These are phyloP conservation scores for Typhlichthys subterraneus DNA, from an alignment of 2,797 vertebrate genomes.

Conservation along the genomic window DNA sequence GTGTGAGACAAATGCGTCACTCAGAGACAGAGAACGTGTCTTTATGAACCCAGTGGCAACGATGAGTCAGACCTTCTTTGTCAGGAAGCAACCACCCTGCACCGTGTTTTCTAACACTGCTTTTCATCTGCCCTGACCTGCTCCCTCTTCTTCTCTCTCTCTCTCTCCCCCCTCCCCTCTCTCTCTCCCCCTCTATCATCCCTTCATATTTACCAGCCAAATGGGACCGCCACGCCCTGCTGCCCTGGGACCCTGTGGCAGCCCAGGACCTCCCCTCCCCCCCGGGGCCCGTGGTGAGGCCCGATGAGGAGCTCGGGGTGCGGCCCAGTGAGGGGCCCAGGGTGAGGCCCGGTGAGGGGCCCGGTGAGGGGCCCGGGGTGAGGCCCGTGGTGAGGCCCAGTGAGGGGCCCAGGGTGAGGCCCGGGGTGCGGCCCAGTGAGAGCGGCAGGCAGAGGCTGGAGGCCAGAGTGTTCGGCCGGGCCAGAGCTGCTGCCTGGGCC, in stretches of 20 bases:
- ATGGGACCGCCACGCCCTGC: constrained; percentile 45
- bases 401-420: constrained; percentile 14
- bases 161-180: not conserved
- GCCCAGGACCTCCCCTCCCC: constrained; percentile 70
- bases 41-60: constrained; percentile 11
- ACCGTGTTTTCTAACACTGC: constrained; percentile 22
- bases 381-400: constrained; percentile 17
- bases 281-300: constrained; percentile 43
- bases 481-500: constrained; percentile 51
- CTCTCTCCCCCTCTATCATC: constrained; percentile 1
- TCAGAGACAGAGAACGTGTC: constrained; percentile 1
- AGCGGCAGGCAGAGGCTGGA: constrained; percentile 31
- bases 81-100: constrained; percentile 11
- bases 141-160: not conserved
- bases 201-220: constrained; percentile 50
- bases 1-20: not conserved
- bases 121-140: not conserved
- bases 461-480: constrained; percentile 48
- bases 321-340: not conserved
- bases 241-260: constrained; percentile 64
- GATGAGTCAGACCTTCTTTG: constrained; percentile 37
- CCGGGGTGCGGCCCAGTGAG: constrained; percentile 17
- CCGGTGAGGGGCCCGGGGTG: constrained; percentile 4
- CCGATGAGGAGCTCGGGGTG: too few species aligned
- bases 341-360: too few species aligned